Conservation (phyloP, 2,113 vertebrate genomes). For the Ceyx melanurus region DNA sequence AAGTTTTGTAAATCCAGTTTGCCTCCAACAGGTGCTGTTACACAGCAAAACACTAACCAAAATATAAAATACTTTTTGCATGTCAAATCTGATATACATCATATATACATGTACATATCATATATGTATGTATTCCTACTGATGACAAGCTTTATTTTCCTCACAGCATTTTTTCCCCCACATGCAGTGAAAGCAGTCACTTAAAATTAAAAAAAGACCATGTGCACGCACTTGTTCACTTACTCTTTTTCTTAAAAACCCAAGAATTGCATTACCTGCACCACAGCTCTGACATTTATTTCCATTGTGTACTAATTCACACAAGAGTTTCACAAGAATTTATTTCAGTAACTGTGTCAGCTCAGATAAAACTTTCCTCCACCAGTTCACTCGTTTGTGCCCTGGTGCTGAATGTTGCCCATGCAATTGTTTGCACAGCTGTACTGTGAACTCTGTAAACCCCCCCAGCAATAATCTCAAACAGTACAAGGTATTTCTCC, state of each 20-base stretch:
- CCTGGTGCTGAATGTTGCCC: neutral
- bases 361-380: neutral
- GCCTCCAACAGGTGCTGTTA: neutral
- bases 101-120: no score
- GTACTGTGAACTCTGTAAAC: neutral
- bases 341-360: neutral
- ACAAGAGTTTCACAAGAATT: neutral
- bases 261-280: neutral
- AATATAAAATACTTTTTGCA: neutral
- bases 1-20: neutral
- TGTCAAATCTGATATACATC: neutral
- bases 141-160: neutral
- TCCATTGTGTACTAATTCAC: neutral
- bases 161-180: neutral
- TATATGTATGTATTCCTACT: neutral
- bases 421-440: neutral
- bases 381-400: neutral
- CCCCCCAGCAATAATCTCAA: neutral
- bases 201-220: neutral
- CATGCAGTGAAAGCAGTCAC: neutral
- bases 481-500: neutral
- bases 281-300: neutral
- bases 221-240: accelerated
- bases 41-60: neutral
- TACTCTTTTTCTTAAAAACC: neutral